Evolutionary conservation across 2,888 invertebrate genomes (phyloP), one percentile per base, ranked within the genome.

Genomic region (Polymixis flavicincta): DNA sequence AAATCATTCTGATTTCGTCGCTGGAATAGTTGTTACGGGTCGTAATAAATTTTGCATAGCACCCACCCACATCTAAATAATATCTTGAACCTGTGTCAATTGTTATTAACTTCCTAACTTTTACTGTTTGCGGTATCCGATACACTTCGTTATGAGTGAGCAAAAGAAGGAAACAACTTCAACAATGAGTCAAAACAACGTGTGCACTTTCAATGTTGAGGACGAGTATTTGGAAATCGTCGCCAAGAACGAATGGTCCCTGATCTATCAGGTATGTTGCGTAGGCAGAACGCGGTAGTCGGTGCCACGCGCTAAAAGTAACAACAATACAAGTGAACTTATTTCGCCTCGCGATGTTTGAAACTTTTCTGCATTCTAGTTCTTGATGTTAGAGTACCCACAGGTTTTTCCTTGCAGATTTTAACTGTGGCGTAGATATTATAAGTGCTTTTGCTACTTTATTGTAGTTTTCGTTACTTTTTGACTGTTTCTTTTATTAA

Each of bases 181-280:
- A 74, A 86, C 65, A 76, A 85, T 87, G 85, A 81, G 85, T 76
- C 80, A 79, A 84, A 87, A 89, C 82, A 87, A 80, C 84, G 88
- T 89, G 87, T 69, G 76, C 89, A 83, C 86, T 48, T 93, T 90
- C 87, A 92, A 89, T 75, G 89, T 98, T 85, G 98, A 98, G 95
- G 97, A 97, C 71, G 98, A 98, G 95, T 98, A 97, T 95, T 95
- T 96, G 89, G 97, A 98, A 91, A 97, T 98, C 89, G 97, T 97
- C 90, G 96, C 97, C 86, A 97, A 97, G 90, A 97, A 97, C 92
- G 97, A 97, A 85, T 98, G 98, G 98, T 95, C 97, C 82, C 93
- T 97, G 85, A 94, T 98, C 84, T 98, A 97, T 94, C 98, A 98
- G 97, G 98, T 98, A 88, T 83, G 94, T 93, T 84, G 86, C 87